Conservation (phyloP, 2,888 invertebrate species). For the Tanypteryx hageni region DNA sequence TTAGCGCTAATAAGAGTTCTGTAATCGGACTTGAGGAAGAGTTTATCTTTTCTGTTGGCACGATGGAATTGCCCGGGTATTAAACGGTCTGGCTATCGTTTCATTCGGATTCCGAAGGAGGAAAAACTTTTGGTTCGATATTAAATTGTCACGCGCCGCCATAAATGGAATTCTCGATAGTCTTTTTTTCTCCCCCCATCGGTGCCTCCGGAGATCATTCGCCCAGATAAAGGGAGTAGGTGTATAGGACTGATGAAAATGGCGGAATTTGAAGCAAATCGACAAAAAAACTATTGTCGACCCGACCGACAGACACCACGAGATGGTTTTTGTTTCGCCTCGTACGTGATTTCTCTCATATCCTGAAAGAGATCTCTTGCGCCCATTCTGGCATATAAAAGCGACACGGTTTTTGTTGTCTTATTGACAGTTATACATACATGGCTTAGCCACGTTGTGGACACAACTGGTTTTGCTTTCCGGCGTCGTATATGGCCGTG, state of each 20-base stretch:
- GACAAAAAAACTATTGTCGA: no score
- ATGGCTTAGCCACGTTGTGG: no score
- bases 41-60: background rate
- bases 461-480: no score
- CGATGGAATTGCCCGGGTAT: background rate
- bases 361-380: slow-evolving; percentile 1
- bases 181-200: background rate
- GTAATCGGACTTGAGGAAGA: background rate
- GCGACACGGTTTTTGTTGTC: background rate
- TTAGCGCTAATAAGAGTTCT: background rate
- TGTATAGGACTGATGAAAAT: background rate
- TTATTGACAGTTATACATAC: background rate
- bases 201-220: background rate
- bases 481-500: no score
- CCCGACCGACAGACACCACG: no score
- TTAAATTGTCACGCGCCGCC: background rate
- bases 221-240: background rate
- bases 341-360: background rate
- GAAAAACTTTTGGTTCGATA: background rate
- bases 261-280: no score
- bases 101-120: background rate
- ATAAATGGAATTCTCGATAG: background rate
- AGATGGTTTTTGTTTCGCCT: background rate
- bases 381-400: background rate
- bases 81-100: background rate